These are phyloP conservation scores for Tridacna crocea DNA, from an alignment of 2,888 invertebrate species.

Conservation along the genomic window DNA sequence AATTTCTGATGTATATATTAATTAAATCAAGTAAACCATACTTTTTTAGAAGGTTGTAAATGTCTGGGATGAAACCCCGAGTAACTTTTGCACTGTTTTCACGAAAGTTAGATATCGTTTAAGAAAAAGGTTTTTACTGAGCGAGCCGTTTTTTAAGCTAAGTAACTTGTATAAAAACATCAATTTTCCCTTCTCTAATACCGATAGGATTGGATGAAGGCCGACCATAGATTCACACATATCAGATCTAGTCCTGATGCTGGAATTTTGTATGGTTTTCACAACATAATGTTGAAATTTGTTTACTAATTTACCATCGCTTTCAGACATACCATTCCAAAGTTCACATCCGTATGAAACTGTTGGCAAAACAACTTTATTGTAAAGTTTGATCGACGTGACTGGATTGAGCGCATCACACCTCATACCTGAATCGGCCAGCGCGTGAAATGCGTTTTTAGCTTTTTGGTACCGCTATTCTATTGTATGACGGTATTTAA, in stretches of 20 bases:
- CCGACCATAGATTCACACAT: too few species aligned
- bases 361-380: background rate
- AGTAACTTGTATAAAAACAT: conserved; percentile 16
- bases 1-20: too few species aligned
- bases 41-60: too few species aligned
- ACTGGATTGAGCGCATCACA: background rate
- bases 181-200: background rate
- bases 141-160: background rate
- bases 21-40: too few species aligned
- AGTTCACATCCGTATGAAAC: conserved; percentile 18
- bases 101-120: conserved; percentile 7
- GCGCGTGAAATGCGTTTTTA: background rate
- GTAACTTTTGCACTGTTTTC: background rate
- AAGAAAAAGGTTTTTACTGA: too few species aligned
- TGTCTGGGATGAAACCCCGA: conserved; percentile 23
- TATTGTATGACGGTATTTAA: too few species aligned
- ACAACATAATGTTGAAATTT: conserved; percentile 18
- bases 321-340: conserved; percentile 11
- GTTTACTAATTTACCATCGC: background rate
- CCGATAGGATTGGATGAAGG: background rate
- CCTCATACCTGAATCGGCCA: conserved; percentile 8
- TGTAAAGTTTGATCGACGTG: conserved; percentile 8
- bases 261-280: conserved; percentile 9
- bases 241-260: too few species aligned
- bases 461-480: conserved; percentile 15